phyloP scores from a whole-genome alignment of 1,140 invertebrate genomes.

The Paramacrobiotus metropolitanus region DNA sequence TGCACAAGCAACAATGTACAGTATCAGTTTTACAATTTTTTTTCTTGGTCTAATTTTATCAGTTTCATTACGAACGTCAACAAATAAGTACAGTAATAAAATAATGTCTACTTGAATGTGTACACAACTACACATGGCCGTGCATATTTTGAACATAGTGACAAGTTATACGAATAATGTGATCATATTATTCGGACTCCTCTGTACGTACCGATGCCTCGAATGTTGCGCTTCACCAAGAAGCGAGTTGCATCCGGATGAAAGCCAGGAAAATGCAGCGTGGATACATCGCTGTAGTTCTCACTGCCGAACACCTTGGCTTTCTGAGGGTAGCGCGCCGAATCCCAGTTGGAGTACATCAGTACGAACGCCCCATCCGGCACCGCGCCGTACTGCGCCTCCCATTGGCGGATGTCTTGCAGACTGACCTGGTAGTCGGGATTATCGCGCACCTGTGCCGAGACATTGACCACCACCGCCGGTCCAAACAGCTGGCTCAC shows the following conservation, averaged over 20 bases:
- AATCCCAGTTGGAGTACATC: constrained; percentile 15
- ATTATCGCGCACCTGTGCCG: constrained; percentile 10
- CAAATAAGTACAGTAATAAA: no score
- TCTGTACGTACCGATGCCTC: no score
- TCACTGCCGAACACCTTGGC: constrained; percentile 10
- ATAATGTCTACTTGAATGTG: no score
- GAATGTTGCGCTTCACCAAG: constrained; percentile 12
- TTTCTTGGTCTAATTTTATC: no score
- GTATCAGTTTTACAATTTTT: no score
- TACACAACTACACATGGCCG: no score
- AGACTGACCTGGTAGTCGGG: constrained; percentile 11
- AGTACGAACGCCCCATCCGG: constrained; percentile 13
- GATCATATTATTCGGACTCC: no score
- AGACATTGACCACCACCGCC: constrained; percentile 14
- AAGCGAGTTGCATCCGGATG: constrained; percentile 10
- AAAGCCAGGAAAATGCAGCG: constrained; percentile 14
- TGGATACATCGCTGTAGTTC: constrained; percentile 9
- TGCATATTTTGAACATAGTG: no score
- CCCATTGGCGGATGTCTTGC: constrained; percentile 12
- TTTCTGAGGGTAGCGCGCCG: constrained; percentile 8
- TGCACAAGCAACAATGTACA: no score
- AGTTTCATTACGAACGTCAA: no score
- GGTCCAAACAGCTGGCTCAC: constrained; percentile 13
- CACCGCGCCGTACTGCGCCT: constrained; percentile 11
- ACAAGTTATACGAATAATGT: no score